Conservation (phyloP, 2,888 invertebrate genomes). For the Spodoptera exigua region DNA sequence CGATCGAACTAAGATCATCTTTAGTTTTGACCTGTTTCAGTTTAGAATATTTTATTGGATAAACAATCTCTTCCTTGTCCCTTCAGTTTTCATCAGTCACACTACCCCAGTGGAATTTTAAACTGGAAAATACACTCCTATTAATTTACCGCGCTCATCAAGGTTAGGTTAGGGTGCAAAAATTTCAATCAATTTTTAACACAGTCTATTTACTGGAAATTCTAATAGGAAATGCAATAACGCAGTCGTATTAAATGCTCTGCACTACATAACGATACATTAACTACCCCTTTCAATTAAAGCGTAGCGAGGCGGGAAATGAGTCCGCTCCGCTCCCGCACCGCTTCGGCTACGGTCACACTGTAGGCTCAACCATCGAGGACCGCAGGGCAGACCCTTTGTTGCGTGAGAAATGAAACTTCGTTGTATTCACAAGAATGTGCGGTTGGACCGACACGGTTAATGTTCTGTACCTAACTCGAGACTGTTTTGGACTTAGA, state of each 20-base stretch:
- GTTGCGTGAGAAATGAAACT: constrained; percentile 74
- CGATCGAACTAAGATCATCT: background rate
- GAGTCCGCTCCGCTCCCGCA: constrained; percentile 23
- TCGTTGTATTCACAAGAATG: constrained; percentile 73
- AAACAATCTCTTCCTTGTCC: no score
- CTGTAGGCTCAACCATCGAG: constrained; percentile 9
- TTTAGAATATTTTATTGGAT: no score
- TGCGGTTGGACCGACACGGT: constrained; percentile 62
- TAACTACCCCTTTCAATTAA: constrained; percentile 55
- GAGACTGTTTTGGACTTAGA: constrained; percentile 35
- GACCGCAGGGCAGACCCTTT: constrained; percentile 50
- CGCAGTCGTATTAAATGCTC: background rate
- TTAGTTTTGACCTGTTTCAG: constrained; percentile 9
- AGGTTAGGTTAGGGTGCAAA: no score
- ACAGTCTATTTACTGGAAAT: no score
- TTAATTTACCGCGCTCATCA: no score
- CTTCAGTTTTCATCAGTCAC: no score
- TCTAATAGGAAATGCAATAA: no score
- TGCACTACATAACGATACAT: constrained; percentile 27
- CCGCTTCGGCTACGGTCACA: constrained; percentile 13
- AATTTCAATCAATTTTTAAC: no score
- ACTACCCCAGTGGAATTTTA: no score
- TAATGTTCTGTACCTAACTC: constrained; percentile 59
- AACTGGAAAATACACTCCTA: no score
- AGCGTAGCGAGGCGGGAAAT: constrained; percentile 43